Percentiles rank a stretch among this genome's conserved stretches.
Evolutionary conservation across 2,113 vertebrate genomes (phyloP).

Genomic region (Oryzias woworae): DNA sequence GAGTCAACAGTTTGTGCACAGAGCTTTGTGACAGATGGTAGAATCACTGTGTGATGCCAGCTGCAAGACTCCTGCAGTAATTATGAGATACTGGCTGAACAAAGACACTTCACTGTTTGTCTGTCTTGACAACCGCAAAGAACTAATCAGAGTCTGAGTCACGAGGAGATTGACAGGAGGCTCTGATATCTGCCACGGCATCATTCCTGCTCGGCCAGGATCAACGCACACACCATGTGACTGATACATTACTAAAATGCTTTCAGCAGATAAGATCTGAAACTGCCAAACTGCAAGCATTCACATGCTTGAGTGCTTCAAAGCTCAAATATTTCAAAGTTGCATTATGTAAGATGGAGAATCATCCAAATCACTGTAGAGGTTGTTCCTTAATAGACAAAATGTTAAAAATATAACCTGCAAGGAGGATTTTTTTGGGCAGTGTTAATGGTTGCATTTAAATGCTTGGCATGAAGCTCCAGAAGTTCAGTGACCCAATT

Average conservation of each 20-base stretch:
- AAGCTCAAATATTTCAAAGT: slow-evolving; percentile 1
- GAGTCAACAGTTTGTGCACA: neutral
- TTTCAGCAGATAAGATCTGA: slow-evolving; percentile 56
- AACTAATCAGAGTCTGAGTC: slow-evolving; percentile 27
- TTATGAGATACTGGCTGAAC: neutral
- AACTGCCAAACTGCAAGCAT: slow-evolving; percentile 8
- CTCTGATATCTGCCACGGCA: slow-evolving; percentile 31
- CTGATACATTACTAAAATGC: slow-evolving; percentile 48
- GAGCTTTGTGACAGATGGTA: neutral
- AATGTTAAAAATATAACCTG: neutral
- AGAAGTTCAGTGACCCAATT: no score
- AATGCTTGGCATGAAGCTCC: no score
- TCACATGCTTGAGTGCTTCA: slow-evolving; percentile 52
- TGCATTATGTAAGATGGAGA: neutral
- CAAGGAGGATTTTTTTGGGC: no score
- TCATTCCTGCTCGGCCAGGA: slow-evolving; percentile 14
- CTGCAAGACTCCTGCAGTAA: neutral
- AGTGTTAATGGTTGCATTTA: no score
- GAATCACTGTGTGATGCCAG: neutral
- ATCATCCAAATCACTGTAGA: neutral
- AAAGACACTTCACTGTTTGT: slow-evolving; percentile 3
- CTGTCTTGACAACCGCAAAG: slow-evolving; percentile 27
- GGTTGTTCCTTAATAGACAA: neutral
- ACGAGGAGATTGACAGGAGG: slow-evolving; percentile 40
- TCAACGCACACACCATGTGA: slow-evolving; percentile 45